Percentiles rank a stretch among this genome's conserved stretches.
phyloP scores from a whole-genome alignment of 2,888 invertebrate genomes.

The Trilocha varians region DNA sequence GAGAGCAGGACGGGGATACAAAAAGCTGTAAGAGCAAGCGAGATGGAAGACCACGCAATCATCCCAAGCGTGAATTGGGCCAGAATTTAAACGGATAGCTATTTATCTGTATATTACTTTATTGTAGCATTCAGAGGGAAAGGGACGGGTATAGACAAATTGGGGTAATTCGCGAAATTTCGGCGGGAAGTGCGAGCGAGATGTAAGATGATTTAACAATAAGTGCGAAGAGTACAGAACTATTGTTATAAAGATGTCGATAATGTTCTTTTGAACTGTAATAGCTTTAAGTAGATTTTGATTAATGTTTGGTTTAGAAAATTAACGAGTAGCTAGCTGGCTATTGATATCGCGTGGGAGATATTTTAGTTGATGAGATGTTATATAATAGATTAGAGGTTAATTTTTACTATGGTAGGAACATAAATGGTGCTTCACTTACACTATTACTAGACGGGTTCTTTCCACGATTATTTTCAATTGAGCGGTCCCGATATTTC shows the following conservation, averaged over 20 bases:
- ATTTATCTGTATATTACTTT: conserved; percentile 71
- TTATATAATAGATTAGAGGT: too few species aligned
- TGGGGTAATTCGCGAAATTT: conserved; percentile 24
- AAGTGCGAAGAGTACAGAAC: conserved; percentile 16
- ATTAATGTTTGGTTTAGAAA: conserved; percentile 47
- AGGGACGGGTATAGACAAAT: conserved; percentile 40
- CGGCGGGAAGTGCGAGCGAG: background rate
- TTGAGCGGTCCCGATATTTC: too few species aligned
- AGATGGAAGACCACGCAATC: conserved; percentile 56
- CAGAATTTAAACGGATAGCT: conserved; percentile 69
- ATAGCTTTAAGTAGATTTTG: conserved; percentile 37
- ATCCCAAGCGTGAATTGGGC: conserved; percentile 62
- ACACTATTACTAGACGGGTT: too few species aligned
- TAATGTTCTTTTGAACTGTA: conserved; percentile 44
- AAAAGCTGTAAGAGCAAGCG: conserved; percentile 16
- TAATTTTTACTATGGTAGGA: too few species aligned
- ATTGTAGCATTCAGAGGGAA: conserved; percentile 65
- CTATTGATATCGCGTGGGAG: conserved; percentile 7
- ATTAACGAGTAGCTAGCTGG: conserved; percentile 28
- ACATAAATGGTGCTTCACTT: too few species aligned
- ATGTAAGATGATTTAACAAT: background rate
- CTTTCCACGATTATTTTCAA: too few species aligned
- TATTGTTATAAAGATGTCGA: conserved; percentile 35
- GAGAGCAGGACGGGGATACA: conserved; percentile 13
- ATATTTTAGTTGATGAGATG: background rate